Percentiles rank a stretch among this genome's conserved stretches.
Evolutionary conservation across 1,140 invertebrate species (phyloP).

Genomic region (Macrobrachium nipponense): DNA sequence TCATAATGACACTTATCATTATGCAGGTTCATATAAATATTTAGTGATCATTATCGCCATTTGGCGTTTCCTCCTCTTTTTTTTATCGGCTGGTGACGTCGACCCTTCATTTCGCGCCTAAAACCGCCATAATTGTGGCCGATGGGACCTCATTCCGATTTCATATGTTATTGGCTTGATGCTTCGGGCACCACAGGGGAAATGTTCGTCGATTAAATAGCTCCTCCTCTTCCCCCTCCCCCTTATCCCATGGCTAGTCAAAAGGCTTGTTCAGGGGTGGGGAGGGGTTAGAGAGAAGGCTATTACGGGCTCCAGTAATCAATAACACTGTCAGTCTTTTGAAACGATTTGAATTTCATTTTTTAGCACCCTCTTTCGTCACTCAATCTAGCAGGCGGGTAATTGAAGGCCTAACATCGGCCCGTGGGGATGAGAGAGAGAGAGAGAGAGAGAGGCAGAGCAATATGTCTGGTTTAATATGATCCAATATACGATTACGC

Average conservation of each 20-base stretch:
- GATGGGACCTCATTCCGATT: too few relatives aligned
- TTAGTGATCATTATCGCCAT: too few relatives aligned
- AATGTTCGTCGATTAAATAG: neutral
- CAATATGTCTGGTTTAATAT: slow-evolving; percentile 58
- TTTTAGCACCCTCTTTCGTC: slow-evolving; percentile 42
- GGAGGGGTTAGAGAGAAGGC: neutral
- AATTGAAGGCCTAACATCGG: slow-evolving; percentile 27
- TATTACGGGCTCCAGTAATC: slow-evolving; percentile 29
- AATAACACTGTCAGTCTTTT: slow-evolving; percentile 55
- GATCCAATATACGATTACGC: slow-evolving; percentile 57
- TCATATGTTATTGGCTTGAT: too few relatives aligned
- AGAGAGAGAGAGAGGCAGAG: slow-evolving; percentile 14
- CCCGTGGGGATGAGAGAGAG: neutral
- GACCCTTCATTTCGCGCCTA: too few relatives aligned
- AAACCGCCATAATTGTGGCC: too few relatives aligned
- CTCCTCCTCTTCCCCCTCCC: neutral
- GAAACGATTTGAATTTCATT: slow-evolving; percentile 51
- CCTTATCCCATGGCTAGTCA: neutral
- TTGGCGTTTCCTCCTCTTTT: too few relatives aligned
- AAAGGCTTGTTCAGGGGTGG: too few relatives aligned
- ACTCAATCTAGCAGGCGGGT: slow-evolving; percentile 33
- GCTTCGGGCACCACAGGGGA: too few relatives aligned
- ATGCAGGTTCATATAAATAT: too few relatives aligned
- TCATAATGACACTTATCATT: too few relatives aligned
- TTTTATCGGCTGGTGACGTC: too few relatives aligned